These are phyloP conservation scores for Notodonta dromedarius DNA, from an alignment of 2,888 invertebrate species.

Conservation along the genomic window DNA sequence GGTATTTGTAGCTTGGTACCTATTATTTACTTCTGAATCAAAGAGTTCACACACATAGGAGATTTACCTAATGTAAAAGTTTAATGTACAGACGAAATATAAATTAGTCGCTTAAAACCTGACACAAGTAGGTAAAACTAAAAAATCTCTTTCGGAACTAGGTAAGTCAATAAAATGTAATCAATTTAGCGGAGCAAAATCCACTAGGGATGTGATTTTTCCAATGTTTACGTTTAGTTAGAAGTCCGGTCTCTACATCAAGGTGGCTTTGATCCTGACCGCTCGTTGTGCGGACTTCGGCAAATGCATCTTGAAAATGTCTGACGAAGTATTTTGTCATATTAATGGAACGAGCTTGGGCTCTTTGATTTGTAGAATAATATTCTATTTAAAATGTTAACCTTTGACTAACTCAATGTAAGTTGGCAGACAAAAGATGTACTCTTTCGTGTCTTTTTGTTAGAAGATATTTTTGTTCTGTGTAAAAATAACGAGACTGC, in stretches of 20 bases:
- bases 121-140: too few relatives aligned
- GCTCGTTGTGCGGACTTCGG: conserved; percentile 59
- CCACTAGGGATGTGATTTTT: conserved; percentile 38
- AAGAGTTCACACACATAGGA: too few relatives aligned
- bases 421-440: too few relatives aligned
- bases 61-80: too few relatives aligned
- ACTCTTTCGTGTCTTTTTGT: too few relatives aligned
- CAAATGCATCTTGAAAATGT: conserved; percentile 57
- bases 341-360: conserved; percentile 15
- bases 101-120: too few relatives aligned
- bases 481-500: too few relatives aligned
- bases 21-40: too few relatives aligned
- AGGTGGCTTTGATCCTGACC: conserved; percentile 53
- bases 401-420: background rate
- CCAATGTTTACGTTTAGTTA: conserved; percentile 56
- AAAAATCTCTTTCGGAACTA: too few relatives aligned
- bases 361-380: conserved; percentile 1
- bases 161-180: conserved; percentile 18
- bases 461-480: too few relatives aligned
- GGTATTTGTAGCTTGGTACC: too few relatives aligned
- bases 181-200: conserved; percentile 37
- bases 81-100: too few relatives aligned
- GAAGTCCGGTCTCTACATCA: conserved; percentile 46
- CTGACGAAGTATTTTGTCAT: conserved; percentile 44
- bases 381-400: background rate